phyloP scores from a whole-genome alignment of 2,797 vertebrate genomes.

The Paramormyrops hopkinsi region DNA sequence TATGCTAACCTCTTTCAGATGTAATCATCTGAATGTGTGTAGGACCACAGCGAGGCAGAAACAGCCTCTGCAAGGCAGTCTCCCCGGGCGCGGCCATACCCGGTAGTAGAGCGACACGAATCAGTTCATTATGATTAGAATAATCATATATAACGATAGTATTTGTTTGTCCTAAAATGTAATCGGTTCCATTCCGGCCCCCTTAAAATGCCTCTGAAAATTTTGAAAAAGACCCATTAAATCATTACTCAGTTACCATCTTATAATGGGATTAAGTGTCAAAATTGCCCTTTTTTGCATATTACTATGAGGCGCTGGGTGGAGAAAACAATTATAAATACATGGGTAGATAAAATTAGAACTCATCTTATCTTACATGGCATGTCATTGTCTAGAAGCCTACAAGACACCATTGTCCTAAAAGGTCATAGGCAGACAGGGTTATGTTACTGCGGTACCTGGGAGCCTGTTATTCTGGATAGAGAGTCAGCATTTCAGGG shows the following conservation, averaged over 20 bases:
- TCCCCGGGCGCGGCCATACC: neutral
- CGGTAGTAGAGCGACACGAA: neutral
- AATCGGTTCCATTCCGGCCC: neutral
- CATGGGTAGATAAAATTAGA: neutral
- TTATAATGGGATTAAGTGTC: neutral
- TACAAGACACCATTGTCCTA: neutral
- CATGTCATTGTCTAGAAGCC: neutral
- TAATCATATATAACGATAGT: neutral
- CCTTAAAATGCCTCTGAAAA: neutral
- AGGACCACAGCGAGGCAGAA: neutral
- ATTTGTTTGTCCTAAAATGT: neutral
- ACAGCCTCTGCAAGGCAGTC: neutral
- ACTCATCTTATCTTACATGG: neutral
- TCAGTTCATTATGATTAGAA: neutral
- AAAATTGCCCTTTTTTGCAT: neutral
- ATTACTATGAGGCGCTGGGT: neutral
- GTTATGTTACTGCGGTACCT: neutral
- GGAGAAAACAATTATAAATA: neutral
- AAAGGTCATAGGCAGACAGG: neutral
- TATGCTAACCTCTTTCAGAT: neutral
- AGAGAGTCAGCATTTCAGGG: neutral
- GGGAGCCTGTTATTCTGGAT: neutral
- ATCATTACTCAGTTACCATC: neutral
- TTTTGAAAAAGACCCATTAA: neutral
- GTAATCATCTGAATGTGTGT: neutral